Percentiles rank a stretch among this genome's conserved stretches.
phyloP scores from a whole-genome alignment of 2,113 vertebrate genomes.

The Pycnonotus jocosus region DNA sequence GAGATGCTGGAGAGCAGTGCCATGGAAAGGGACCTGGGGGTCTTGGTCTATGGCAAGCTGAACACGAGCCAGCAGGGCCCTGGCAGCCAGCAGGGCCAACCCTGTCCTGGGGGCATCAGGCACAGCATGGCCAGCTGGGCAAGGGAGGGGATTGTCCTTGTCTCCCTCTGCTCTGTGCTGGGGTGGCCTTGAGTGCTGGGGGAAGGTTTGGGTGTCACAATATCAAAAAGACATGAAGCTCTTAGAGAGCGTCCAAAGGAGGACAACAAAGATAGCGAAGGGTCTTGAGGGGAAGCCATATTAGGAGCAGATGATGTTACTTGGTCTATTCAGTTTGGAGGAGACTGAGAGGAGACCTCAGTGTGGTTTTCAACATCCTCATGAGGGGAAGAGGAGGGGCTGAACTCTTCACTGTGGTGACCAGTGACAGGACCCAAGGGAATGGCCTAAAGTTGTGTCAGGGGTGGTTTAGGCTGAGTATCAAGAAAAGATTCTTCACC shows the following conservation, averaged over 20 bases:
- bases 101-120: not conserved
- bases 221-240: accelerated
- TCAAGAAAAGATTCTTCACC: not conserved
- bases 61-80: not conserved
- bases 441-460: not conserved
- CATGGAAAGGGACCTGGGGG: not conserved
- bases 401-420: not conserved
- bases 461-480: not conserved
- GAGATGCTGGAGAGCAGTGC: not conserved
- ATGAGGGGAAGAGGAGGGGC: not conserved
- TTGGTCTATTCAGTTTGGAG: not conserved
- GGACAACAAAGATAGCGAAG: not conserved
- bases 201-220: not conserved
- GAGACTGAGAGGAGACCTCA: not conserved
- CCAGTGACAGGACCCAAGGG: accelerated
- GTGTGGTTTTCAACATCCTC: not conserved
- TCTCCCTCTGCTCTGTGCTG: not conserved
- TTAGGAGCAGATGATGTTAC: not conserved
- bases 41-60: not conserved
- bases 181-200: accelerated
- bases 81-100: not conserved
- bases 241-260: not conserved
- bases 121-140: accelerated
- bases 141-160: not conserved
- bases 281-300: accelerated